Conservation (phyloP, 2,888 invertebrate species). For the Cynaeus angustus region DNA sequence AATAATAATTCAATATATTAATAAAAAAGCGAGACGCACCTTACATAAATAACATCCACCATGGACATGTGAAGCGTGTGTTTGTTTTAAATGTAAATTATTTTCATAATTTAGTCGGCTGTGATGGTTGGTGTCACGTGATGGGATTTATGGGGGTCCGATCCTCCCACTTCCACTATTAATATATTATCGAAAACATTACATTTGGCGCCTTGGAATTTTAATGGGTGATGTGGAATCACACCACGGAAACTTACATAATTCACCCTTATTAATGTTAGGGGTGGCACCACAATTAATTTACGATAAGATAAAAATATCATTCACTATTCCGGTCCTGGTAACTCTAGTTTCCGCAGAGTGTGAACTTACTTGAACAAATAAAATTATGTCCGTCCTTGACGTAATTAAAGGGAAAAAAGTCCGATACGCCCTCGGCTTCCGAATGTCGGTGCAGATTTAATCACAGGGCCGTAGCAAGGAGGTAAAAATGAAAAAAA, state of each 20-base stretch:
- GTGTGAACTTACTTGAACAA: slow-evolving; percentile 26
- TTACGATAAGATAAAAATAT: too few species aligned
- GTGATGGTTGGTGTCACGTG: slow-evolving; percentile 63
- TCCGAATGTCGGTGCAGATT: slow-evolving; percentile 41
- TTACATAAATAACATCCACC: slow-evolving; percentile 41
- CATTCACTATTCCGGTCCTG: not conserved
- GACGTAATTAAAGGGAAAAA: slow-evolving; percentile 31
- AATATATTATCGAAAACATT: slow-evolving; percentile 64
- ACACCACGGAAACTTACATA: slow-evolving; percentile 1
- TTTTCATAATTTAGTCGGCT: slow-evolving; percentile 65
- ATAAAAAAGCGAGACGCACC: slow-evolving; percentile 33
- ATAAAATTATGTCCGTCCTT: slow-evolving; percentile 28
- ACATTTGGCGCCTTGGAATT: slow-evolving; percentile 55
- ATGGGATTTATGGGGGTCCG: slow-evolving; percentile 65
- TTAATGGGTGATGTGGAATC: slow-evolving; percentile 16
- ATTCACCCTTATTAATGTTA: slow-evolving; percentile 51
- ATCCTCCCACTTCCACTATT: slow-evolving; percentile 67
- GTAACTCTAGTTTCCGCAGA: not conserved
- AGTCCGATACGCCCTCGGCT: slow-evolving; percentile 37
- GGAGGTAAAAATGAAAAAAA: slow-evolving; percentile 2
- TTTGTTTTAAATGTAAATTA: slow-evolving; percentile 65
- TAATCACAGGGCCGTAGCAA: slow-evolving; percentile 34
- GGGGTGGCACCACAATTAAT: slow-evolving; percentile 45
- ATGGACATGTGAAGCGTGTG: slow-evolving; percentile 38
- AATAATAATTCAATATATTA: slow-evolving; percentile 46